Evolutionary conservation across 2,888 invertebrate species (phyloP), one percentile per base, ranked within the genome.

Genomic region (Drosophila putrida): DNA sequence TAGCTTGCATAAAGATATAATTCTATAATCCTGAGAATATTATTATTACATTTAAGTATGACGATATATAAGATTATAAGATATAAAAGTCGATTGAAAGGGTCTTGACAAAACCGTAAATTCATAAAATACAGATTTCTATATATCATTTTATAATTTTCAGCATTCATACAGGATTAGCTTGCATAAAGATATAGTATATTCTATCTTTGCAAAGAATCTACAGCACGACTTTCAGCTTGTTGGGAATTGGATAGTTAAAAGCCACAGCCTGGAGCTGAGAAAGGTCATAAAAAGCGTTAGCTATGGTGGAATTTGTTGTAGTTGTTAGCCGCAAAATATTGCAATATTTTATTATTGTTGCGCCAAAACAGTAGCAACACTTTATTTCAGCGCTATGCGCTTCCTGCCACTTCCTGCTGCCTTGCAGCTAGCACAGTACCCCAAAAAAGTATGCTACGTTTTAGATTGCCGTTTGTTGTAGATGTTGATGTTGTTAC

Each of bases 261-360:
- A 35, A 49, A 35, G 33, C 20, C 11, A 35, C 11, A 27, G 50
- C n/a, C 27, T 38, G 9, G 13, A 38, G 31, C 25, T 49, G 20
- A 13, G 27, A 38, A 13, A 43, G 49, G 49, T 49, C 49, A 49
- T 49, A 55, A 55, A 55, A 55, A 55, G 43, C 43, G 54, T 10
- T 13, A 33, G 54, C 54, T 13, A 33, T 41, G 43, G 31, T 41
- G 43, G 31, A 9, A 43, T 35, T 43, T 55, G n/a, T 43, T 55
- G 35, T 55, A 35, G 60, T 41, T 60, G 53, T 67, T 68, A 59
- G 79, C 82, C 77, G 75, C 82, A 81, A 69, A 85, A 85, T 82
- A 80, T 82, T 82, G 82, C 78, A 69, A 85, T 85, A 78, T 85
- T 87, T 87, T 85, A 87, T 85, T 87, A 87, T 87, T 80, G 82